Base-by-base conservation (phyloP, 2,888 invertebrate genomes). In the Rhagonycha fulva region DNA sequence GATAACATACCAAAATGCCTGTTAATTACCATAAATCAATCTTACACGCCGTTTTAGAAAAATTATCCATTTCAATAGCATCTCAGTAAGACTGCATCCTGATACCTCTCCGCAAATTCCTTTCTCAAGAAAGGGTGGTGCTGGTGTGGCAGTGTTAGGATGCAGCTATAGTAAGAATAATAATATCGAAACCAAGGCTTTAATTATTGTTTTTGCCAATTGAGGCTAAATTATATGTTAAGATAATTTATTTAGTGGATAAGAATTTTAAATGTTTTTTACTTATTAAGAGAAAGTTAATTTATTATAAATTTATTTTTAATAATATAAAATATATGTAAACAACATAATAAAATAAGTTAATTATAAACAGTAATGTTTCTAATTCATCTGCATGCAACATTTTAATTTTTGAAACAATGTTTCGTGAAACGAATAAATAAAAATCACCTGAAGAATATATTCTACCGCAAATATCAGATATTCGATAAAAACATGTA, bases 181-280 rank as follows among this genome's bases (percentile, higher is more conserved):
- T 47, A 47, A 47, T 47, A n/a, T 47, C 47, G 47, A 47, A 47
- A 47, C 47, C 47, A 47, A 47, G 47, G 47, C 47, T 47, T 47
- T 23, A 19, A 63, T 63, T 19, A 23, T 63, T 26, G 23, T 68
- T 69, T 70, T 71, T 63, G 78, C 73, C 76, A 75, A 30, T 69
- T 76, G 79, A 79, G 79, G 79, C 79, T 79, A 77, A 75, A 77
- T 72, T 75, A 19, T 61, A 67, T 67, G 24, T 68, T 72, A 72
- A 32, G 62, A 28, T 30, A 14, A 26, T 71, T 26, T 28, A 19
- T 60, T 26, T 70, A 61, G 26, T 14, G 28, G 14, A 47, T 61
- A 70, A 47, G 47, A 32, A 32, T n/a, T 47, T 47, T 74, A 62
- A 70, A 74, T 74, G 70, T 70, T 67, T 74, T 74, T 24, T 70